Evolutionary conservation across 2,113 vertebrate species (phyloP).

Genomic region (Zingel zingel): DNA sequence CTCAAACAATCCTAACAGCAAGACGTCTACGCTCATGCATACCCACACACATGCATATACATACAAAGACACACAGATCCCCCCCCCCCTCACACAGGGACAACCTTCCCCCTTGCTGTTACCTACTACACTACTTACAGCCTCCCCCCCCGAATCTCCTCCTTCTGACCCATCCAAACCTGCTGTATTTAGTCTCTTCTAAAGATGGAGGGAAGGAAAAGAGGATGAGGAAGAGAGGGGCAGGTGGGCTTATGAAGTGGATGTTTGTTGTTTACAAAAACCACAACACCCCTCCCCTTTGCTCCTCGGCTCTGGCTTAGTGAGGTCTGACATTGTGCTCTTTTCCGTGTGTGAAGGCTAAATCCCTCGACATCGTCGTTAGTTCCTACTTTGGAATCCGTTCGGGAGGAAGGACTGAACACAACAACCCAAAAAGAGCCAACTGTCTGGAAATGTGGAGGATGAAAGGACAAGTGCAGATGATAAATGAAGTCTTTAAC

Average conservation of each 20-base stretch:
- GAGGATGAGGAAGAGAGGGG: constrained; percentile 40
- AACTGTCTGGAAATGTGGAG: constrained; percentile 42
- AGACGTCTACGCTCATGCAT: background rate
- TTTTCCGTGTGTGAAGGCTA: constrained; percentile 44
- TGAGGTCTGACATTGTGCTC: constrained; percentile 66
- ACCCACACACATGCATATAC: constrained; percentile 28
- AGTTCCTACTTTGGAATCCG: constrained; percentile 59
- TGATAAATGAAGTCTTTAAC: constrained; percentile 56
- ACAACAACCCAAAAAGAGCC: constrained; percentile 24
- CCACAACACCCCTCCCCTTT: constrained; percentile 35
- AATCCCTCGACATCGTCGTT: constrained; percentile 51
- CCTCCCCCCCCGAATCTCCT: constrained; percentile 45
- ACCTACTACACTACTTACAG: constrained; percentile 74
- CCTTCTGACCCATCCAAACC: constrained; percentile 63
- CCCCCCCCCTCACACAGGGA: constrained; percentile 54
- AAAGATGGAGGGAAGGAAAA: constrained; percentile 57
- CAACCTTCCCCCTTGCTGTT: constrained; percentile 64
- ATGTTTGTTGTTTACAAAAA: constrained; percentile 74
- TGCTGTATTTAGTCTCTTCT: constrained; percentile 77
- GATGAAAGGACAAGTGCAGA: constrained; percentile 41
- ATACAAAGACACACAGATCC: constrained; percentile 33
- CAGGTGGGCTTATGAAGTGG: constrained; percentile 60
- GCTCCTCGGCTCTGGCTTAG: constrained; percentile 53
- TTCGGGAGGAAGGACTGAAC: constrained; percentile 48
- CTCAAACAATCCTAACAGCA: constrained; percentile 96